A percentile compares a stretch with the other conserved stretches of the same genome.
phyloP scores from a whole-genome alignment of 2,113 vertebrate species.

The Dunckerocampus dactyliophorus region DNA sequence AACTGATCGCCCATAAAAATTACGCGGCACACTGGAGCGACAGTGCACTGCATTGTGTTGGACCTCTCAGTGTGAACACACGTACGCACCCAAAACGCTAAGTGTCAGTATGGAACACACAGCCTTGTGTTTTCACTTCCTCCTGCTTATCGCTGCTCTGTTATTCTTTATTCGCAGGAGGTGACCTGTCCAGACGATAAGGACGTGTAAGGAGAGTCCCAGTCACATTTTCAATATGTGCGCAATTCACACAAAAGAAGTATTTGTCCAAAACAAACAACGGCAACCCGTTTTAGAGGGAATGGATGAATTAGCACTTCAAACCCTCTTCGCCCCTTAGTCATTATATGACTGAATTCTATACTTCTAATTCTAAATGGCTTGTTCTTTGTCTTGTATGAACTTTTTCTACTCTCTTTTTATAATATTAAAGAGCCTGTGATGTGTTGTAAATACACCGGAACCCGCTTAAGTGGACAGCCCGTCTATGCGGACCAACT shows the following conservation, averaged over 20 bases:
- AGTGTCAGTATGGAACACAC: too few relatives aligned
- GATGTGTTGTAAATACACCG: not conserved
- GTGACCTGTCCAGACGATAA: slow-evolving; percentile 74
- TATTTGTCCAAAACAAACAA: not conserved
- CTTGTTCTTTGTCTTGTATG: slow-evolving; percentile 32
- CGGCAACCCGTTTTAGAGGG: not conserved
- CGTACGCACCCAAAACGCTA: too few relatives aligned
- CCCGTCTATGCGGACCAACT: not conserved
- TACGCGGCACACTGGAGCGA: too few relatives aligned
- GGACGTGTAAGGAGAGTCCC: not conserved
- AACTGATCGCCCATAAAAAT: too few relatives aligned
- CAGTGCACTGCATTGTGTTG: too few relatives aligned
- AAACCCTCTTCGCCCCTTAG: slow-evolving; percentile 40
- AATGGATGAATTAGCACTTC: slow-evolving; percentile 12
- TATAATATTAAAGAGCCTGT: slow-evolving; percentile 45
- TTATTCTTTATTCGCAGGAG: slow-evolving; percentile 54
- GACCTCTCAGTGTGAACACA: too few relatives aligned
- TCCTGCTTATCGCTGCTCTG: slow-evolving; percentile 9
- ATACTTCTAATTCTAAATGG: slow-evolving; percentile 39
- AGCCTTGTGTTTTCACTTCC: not conserved
- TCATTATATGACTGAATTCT: slow-evolving; percentile 67
- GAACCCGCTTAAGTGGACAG: too few relatives aligned
- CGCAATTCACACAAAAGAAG: not conserved
- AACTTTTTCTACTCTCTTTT: slow-evolving; percentile 30
- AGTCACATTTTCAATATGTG: not conserved